Evolutionary conservation across 2,888 invertebrate genomes (phyloP), one percentile per base, ranked within the genome.

Genomic region (Sialis fuliginosa): DNA sequence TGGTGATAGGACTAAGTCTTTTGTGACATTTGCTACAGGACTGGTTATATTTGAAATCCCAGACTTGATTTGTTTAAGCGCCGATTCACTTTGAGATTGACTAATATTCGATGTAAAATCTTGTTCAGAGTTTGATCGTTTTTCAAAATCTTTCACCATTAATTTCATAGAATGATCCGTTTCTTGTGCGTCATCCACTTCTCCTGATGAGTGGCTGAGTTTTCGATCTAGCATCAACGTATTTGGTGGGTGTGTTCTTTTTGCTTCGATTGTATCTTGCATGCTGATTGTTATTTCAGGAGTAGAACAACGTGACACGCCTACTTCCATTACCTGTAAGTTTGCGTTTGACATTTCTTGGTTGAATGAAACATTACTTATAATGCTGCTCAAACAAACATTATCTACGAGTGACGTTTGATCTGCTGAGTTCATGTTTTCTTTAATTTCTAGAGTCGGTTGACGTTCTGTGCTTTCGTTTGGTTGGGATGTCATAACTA

Each of bases 81-180:
- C 83, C 4, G 81, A 84, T 58, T 88, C 87, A 56, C 84, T 84
- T 57, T 85, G 84, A 1, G 84, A 83, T 50, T 81, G 76, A 1
- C 78, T 77, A 52, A 89, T 80, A 53, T 79, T 81, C 55, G 81
- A 57, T 31, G 74, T 71, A 13, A 85, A 70, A 56, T 86, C 81
- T 57, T 73, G 79, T 60, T 75, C 78, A 3, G 76, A 77, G 54
- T 69, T 75, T 1, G 74, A 75, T 6, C 77, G 65, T 31, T 66
- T 67, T 49, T 60, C 56, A 46, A 51, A 54, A 37, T 12, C 7
- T 22, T 22, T 22, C 6, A 12, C 7, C n/a, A 10, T 6, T 7
- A 57, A 1, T 53, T 54, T 39, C 55, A 55, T 12, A 50, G 30
- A 9, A 35, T 33, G 9, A 45, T 51, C 10, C 6, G 48, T 35